These are phyloP conservation scores for Rotaria magnacalcarata DNA, from an alignment of 2,888 invertebrate species.

Conservation along the genomic window DNA sequence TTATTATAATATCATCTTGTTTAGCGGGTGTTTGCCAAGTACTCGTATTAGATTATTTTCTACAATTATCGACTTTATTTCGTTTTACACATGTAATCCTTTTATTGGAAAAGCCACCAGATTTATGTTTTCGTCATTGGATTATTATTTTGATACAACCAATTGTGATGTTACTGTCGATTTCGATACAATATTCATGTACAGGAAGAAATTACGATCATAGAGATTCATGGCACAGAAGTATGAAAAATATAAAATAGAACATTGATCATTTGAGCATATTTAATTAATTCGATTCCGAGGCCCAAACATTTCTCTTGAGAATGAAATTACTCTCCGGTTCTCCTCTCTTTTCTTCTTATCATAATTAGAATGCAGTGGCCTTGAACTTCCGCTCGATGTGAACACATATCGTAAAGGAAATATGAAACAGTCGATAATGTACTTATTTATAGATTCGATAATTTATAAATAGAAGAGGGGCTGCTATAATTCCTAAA, in stretches of 20 bases:
- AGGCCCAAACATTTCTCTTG: background rate
- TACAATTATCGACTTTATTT: background rate
- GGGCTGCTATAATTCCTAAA: too few relatives aligned
- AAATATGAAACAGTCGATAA: background rate
- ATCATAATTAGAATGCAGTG: background rate
- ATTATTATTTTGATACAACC: background rate
- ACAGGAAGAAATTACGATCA: slow-evolving; percentile 28
- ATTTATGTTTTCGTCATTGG: slow-evolving; percentile 26
- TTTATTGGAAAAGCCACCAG: background rate
- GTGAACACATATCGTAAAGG: background rate
- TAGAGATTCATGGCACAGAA: slow-evolving; percentile 25
- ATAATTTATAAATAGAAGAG: background rate
- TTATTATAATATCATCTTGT: slow-evolving; percentile 13
- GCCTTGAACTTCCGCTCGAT: background rate
- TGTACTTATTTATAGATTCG: background rate
- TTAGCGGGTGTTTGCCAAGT: background rate
- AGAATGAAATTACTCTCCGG: background rate
- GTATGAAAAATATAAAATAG: background rate
- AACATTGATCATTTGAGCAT: background rate
- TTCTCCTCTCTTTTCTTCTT: background rate
- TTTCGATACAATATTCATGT: background rate
- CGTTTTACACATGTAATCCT: background rate
- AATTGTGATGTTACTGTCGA: background rate
- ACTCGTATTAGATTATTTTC: slow-evolving; percentile 21
- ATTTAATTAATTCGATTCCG: background rate